Conservation (phyloP, 2,113 vertebrate genomes). For the Lepus europaeus region DNA sequence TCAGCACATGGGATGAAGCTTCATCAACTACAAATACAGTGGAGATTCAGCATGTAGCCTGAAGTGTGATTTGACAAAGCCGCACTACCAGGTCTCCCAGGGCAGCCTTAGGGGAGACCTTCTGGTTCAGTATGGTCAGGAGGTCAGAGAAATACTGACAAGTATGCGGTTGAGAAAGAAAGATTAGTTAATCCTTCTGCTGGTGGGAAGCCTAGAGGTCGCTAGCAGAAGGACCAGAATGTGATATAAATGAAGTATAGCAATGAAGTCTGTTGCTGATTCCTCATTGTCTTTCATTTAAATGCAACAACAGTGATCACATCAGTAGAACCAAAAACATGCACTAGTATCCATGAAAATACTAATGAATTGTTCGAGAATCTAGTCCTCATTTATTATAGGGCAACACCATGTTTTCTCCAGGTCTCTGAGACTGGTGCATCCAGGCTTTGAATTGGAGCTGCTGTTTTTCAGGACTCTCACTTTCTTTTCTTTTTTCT, state of each 20-base stretch:
- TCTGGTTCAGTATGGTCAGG: background rate
- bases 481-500: background rate
- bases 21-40: background rate
- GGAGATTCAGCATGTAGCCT: background rate
- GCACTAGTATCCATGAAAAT: background rate
- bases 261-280: background rate
- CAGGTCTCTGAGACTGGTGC: background rate
- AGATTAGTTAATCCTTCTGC: background rate
- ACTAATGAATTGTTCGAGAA: background rate
- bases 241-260: background rate
- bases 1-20: background rate
- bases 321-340: background rate
- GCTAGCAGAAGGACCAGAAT: conserved; percentile 2
- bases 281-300: background rate
- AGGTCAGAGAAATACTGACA: background rate
- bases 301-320: background rate
- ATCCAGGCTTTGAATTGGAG: background rate
- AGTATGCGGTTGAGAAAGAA: background rate
- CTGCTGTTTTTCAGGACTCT: background rate
- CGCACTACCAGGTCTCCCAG: background rate
- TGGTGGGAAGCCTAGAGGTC: background rate
- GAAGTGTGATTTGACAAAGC: background rate
- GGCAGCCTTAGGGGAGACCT: background rate
- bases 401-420: background rate
- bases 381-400: background rate